Percentiles rank a stretch among this genome's conserved stretches.
Evolutionary conservation across 2,888 invertebrate species (phyloP).

Genomic region (Fabriciana adippe): DNA sequence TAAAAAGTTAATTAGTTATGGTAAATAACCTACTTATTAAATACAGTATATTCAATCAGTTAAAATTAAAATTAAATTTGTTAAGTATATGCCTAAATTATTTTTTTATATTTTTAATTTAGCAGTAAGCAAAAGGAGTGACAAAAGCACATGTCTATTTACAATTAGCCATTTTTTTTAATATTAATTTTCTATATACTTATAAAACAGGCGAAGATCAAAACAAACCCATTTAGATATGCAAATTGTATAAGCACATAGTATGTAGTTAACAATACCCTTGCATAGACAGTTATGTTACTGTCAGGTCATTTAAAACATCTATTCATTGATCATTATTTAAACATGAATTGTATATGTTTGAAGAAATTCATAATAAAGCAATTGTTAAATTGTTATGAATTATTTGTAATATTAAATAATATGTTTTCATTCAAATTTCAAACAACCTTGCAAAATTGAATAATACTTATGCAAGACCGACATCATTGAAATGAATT

Average conservation of each 20-base stretch:
- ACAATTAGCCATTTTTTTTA: background rate
- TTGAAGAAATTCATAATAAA: constrained; percentile 4
- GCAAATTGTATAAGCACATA: background rate
- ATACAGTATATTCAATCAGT: background rate
- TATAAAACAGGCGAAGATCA: too few relatives aligned
- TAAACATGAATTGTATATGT: background rate
- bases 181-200: background rate
- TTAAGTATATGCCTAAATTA: too few relatives aligned
- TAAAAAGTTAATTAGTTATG: background rate
- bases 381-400: background rate
- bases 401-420: background rate
- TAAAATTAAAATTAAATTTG: too few relatives aligned
- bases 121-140: background rate
- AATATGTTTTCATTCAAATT: too few relatives aligned
- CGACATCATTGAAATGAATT: too few relatives aligned
- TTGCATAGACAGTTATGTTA: background rate
- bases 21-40: background rate
- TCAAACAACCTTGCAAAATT: too few relatives aligned
- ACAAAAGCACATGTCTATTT: background rate
- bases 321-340: background rate
- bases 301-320: background rate
- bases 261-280: background rate
- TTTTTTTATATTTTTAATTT: too few relatives aligned
- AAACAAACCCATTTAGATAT: too few relatives aligned
- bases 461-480: too few relatives aligned